Conservation (phyloP, 2,888 invertebrate genomes). For the Prosapia bicincta region DNA sequence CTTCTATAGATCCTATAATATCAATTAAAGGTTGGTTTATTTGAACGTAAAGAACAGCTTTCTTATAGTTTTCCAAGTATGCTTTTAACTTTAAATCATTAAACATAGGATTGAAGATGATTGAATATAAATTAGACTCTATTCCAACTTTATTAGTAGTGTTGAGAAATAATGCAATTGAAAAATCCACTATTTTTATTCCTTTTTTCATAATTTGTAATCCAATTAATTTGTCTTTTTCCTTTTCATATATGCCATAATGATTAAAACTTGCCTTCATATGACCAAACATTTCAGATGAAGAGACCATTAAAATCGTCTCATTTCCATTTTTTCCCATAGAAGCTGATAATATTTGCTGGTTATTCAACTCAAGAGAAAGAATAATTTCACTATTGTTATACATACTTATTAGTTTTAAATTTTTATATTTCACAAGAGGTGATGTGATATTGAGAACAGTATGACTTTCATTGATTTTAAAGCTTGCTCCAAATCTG, state of each 20-base stretch:
- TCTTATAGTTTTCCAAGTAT: neutral
- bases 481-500: neutral
- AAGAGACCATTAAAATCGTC: neutral
- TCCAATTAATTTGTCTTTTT: neutral
- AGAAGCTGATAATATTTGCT: neutral
- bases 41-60: neutral
- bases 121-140: neutral
- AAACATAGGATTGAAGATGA: neutral
- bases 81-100: neutral
- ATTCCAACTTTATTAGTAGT: neutral
- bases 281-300: neutral
- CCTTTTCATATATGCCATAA: neutral
- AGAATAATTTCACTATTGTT: neutral
- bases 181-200: neutral
- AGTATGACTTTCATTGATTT: neutral
- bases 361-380: neutral
- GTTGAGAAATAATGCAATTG: neutral
- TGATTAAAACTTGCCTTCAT: neutral
- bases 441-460: neutral
- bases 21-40: neutral
- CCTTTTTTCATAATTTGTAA: neutral
- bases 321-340: neutral
- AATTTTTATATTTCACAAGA: neutral
- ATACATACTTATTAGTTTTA: neutral
- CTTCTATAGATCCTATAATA: neutral